Conservation (phyloP, 2,888 invertebrate species). For the Hipparchia sbordonii region DNA sequence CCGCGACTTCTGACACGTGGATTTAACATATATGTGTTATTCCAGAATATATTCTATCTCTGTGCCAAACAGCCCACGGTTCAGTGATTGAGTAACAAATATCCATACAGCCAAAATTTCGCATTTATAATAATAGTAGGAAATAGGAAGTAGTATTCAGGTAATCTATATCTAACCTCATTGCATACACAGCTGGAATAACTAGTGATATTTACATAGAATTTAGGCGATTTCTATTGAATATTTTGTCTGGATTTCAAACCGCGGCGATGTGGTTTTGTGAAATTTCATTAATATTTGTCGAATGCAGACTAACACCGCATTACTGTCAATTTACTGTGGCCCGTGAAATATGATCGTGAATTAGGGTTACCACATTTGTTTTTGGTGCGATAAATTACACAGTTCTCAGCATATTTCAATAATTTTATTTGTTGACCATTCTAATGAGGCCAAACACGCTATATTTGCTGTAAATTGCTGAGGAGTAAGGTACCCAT, state of each 20-base stretch:
- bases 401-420: no score
- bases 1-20: no score
- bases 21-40: no score
- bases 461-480: no score
- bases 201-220: not conserved
- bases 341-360: slow-evolving; percentile 22
- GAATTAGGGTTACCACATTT: slow-evolving; percentile 2
- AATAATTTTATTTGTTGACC: not conserved
- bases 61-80: no score
- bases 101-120: no score
- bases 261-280: slow-evolving; percentile 20
- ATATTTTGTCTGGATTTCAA: slow-evolving; percentile 1
- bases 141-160: not conserved
- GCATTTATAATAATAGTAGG: no score
- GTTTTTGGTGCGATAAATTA: not conserved
- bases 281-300: slow-evolving; percentile 28
- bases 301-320: slow-evolving; percentile 22
- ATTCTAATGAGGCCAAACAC: no score
- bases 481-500: no score
- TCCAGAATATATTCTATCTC: no score
- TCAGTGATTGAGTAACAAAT: no score
- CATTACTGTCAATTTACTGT: slow-evolving; percentile 26
- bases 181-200: not conserved
- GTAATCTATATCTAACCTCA: no score
- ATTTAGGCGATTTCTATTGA: not conserved